These are phyloP conservation scores for Nasalis larvatus DNA, from an alignment of 2,113 vertebrate species.

Conservation along the genomic window DNA sequence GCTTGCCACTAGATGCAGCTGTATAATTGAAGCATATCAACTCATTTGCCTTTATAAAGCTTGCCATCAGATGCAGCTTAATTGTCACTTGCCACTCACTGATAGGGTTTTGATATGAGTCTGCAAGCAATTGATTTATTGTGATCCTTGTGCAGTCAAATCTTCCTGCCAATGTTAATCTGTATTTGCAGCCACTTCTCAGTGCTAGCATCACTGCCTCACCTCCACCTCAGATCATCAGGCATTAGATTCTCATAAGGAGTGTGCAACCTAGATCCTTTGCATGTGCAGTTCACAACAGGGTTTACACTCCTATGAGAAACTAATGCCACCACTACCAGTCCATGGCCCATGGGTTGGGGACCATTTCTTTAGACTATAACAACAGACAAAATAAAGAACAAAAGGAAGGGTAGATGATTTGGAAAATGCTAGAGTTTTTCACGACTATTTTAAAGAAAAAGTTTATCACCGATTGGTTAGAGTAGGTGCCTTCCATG, in stretches of 20 bases:
- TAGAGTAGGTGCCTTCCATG: neutral
- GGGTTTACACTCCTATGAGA: neutral
- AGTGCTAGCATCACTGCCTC: neutral
- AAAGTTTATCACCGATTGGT: neutral
- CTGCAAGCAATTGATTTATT: neutral
- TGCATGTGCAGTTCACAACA: neutral
- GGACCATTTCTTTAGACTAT: neutral
- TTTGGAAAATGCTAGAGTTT: neutral
- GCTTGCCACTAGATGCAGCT: too few species aligned
- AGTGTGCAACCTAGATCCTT: neutral
- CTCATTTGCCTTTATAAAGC: too few species aligned
- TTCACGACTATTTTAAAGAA: neutral
- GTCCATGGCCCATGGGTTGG: neutral
- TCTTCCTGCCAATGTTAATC: neutral
- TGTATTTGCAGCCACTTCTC: neutral
- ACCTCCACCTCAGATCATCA: too few species aligned
- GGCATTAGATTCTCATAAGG: too few species aligned
- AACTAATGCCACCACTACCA: neutral
- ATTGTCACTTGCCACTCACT: too few species aligned
- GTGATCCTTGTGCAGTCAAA: neutral
- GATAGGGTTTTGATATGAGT: too few species aligned
- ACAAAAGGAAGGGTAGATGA: neutral
- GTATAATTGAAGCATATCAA: too few species aligned
- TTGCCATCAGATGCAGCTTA: too few species aligned
- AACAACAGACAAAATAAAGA: slow-evolving; percentile 17